Evolutionary conservation across 2,888 invertebrate species (phyloP), one percentile per base, ranked within the genome.

Genomic region (Tupiocoris notatus): DNA sequence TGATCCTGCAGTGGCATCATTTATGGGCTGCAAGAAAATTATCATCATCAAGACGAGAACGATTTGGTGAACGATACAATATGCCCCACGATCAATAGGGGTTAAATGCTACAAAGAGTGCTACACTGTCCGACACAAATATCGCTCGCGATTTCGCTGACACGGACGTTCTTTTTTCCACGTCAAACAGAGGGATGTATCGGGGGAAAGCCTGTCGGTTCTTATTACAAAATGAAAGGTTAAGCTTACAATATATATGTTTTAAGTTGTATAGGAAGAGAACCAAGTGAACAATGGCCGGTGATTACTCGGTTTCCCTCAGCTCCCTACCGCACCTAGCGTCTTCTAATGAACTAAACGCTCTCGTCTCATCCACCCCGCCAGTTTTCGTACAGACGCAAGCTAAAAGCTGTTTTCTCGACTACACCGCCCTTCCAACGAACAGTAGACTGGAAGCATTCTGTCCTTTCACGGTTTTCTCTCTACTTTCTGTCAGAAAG

Each of bases 271-370:
- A n/a, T n/a, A n/a, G 39, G 12, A 17, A 20, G 25, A 25, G 17
- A 65, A 18, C 25, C 39, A 7, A 12, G 39, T 67, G 67, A 67
- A 67, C 67, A 67, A 67, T 56, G 67, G 67, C 20, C 67, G 67
- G 57, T 67, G 67, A 67, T 67, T 67, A 67, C 67, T 56, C 54
- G 12, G 22, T 21, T n/a, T 56, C 67, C 21, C 56, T n/a, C 56
- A 0, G 17, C 1, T 2, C 17, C 18, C 64, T 24, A 64, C 18
- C 39, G 39, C 39, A 12, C 21, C 22, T 22, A 22, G 18, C 56
- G 39, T 21, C 56, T n/a, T 56, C 56, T 67, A 67, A 67, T 67
- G 67, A 67, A 67, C 67, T 67, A 67, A 67, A 39, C 57, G 56
- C 18, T 39, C n/a, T n/a, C n/a, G n/a, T n/a, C n/a, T n/a, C n/a